Conservation (phyloP, 2,888 invertebrate genomes). For the Octodonta nipae region DNA sequence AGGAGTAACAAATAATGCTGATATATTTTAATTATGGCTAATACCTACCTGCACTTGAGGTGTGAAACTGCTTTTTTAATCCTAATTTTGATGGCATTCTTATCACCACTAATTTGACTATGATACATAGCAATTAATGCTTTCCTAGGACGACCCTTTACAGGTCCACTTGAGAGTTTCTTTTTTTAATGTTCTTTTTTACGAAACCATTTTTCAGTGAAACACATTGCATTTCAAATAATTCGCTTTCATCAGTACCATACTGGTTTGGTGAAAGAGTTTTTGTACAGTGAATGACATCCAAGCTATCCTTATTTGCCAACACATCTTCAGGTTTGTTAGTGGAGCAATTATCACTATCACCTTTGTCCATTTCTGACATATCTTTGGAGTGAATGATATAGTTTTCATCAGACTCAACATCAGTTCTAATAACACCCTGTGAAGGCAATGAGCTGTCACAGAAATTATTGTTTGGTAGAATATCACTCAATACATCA, state of each 20-base stretch:
- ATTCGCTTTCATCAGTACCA: no score
- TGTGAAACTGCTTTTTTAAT: slow-evolving; percentile 47
- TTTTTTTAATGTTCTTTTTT: no score
- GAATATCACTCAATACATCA: slow-evolving; percentile 18
- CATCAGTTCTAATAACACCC: slow-evolving; percentile 9
- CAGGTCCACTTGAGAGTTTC: slow-evolving; percentile 23
- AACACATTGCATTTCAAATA: no score
- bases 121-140: slow-evolving; percentile 43
- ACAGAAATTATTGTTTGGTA: slow-evolving; percentile 32
- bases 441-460: slow-evolving; percentile 20
- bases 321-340: slow-evolving; percentile 7
- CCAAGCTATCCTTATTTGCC: no score
- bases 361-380: slow-evolving; percentile 1
- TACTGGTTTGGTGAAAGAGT: no score
- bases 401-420: no score
- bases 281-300: no score
- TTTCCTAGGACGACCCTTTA: slow-evolving; percentile 36
- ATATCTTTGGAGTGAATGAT: neutral
- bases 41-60: slow-evolving; percentile 21
- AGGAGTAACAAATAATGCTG: no score
- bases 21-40: no score
- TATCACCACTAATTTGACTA: slow-evolving; percentile 49
- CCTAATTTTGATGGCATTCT: slow-evolving; percentile 55
- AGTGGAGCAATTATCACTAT: slow-evolving; percentile 8
- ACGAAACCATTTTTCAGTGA: no score